Evolutionary conservation across 2,888 invertebrate species (phyloP).

Genomic region (Agonopterix subpropinquella): DNA sequence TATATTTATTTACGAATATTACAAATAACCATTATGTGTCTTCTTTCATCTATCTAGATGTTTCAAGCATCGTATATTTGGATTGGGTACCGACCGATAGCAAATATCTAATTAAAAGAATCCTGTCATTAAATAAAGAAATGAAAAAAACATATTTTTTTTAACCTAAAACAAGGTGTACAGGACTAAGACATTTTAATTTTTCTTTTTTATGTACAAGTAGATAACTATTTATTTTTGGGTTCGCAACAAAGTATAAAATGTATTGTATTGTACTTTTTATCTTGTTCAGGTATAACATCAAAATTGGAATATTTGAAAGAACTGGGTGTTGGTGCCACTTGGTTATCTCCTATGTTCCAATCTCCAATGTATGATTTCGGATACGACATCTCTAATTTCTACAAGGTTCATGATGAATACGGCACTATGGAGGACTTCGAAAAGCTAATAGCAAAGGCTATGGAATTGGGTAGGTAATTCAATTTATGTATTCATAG

Average conservation of each 20-base stretch:
- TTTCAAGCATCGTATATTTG: too few relatives aligned
- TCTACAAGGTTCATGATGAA: conserved; percentile 79
- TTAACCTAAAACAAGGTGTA: too few relatives aligned
- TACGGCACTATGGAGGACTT: conserved; percentile 86
- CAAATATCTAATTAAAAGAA: too few relatives aligned
- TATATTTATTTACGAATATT: too few relatives aligned
- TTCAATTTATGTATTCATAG: not conserved
- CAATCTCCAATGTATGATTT: conserved; percentile 87
- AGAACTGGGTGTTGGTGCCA: conserved; percentile 79
- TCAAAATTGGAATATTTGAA: conserved; percentile 78
- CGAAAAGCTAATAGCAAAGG: conserved; percentile 72
- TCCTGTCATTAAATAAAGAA: too few relatives aligned
- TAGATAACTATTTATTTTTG: too few relatives aligned
- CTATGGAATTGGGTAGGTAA: conserved; percentile 67
- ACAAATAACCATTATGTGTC: too few relatives aligned
- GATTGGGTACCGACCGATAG: too few relatives aligned
- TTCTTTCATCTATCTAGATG: too few relatives aligned
- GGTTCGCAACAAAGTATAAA: not conserved
- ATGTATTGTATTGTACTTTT: not conserved
- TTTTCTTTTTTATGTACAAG: too few relatives aligned
- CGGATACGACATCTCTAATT: conserved; percentile 87
- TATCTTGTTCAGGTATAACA: conserved; percentile 68
- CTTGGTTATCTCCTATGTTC: conserved; percentile 86
- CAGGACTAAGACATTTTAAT: too few relatives aligned
- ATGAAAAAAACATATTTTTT: too few relatives aligned